Base-by-base conservation (phyloP, 2,888 invertebrate species). In the Euspilapteryx auroguttella region DNA sequence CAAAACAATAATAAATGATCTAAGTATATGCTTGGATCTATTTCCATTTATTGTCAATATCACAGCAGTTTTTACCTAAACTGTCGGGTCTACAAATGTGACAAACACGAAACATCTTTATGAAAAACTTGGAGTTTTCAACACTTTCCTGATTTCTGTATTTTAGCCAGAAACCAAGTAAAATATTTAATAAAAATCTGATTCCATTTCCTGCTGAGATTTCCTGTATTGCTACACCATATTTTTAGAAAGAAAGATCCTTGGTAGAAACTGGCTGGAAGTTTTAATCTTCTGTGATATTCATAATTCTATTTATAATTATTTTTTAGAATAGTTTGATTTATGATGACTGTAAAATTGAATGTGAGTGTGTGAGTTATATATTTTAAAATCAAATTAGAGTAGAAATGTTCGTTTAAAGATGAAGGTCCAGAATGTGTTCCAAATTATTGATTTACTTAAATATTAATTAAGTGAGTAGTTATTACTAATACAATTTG, bases 221-320 rank as follows among this genome's bases (percentile, higher is more conserved):
- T n/a, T n/a, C n/a, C n/a, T n/a, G n/a, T n/a, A n/a, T n/a, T n/a
- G n/a, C n/a, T n/a, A n/a, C n/a, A n/a, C n/a, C n/a, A n/a, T n/a
- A n/a, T n/a, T n/a, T n/a, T n/a, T n/a, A n/a, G n/a, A 17, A 17
- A 17, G 25, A 27, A 29, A 32, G 30, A 33, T 32, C 32, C 34
- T 37, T 38, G 36, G 38, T 43, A 43, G 39, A 47, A 44, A 46
- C 44, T 47, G 47, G 63, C 66, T 68, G 73, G 57, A 71, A 65
- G 68, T 64, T 64, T n/a, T n/a, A 49, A 45, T 61, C 69, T 73
- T 64, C 61, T 75, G 75, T 75, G 75, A 73, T 75, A 71, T 73
- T 71, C 50, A 71, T 69, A 66, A 66, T 66, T 62, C 43, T 66
- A 66, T 73, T 69, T 69, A 66, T 68, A 61, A 57, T 55, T 58